Percentiles rank a stretch among this genome's conserved stretches.
phyloP scores from a whole-genome alignment of 2,888 invertebrate species.

The Entomobrya multifasciata region DNA sequence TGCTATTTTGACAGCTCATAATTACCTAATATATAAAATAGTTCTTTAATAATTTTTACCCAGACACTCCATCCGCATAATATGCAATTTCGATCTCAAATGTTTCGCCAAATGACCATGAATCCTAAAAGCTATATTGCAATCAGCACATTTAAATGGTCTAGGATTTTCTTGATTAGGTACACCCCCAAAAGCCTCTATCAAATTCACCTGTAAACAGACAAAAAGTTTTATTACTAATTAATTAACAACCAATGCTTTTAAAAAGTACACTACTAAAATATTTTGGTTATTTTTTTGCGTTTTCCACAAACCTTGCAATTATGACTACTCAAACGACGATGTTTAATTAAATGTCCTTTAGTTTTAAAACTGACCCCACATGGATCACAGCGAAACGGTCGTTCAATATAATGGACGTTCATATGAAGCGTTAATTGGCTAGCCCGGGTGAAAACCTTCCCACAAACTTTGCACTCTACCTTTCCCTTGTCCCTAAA shows the following conservation, averaged over 20 bases:
- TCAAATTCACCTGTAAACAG: slow-evolving; percentile 50
- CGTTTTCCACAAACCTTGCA: slow-evolving; percentile 88
- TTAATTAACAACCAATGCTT: too few species aligned
- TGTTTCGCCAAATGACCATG: slow-evolving; percentile 99
- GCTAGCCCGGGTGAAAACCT: slow-evolving; percentile 90
- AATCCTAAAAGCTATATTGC: slow-evolving; percentile 97
- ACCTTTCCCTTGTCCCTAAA: too few species aligned
- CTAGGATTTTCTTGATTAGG: slow-evolving; percentile 93
- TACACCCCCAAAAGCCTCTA: slow-evolving; percentile 79
- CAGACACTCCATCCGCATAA: slow-evolving; percentile 94
- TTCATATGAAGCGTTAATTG: slow-evolving; percentile 92
- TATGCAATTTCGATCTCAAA: slow-evolving; percentile 96
- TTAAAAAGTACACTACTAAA: too few species aligned
- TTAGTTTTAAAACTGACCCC: slow-evolving; percentile 92
- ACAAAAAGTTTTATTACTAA: too few species aligned
- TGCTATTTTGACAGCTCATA: too few species aligned
- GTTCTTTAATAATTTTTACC: too few species aligned
- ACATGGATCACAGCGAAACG: slow-evolving; percentile 95
- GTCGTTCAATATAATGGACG: slow-evolving; percentile 96
- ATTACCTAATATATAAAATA: too few species aligned
- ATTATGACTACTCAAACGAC: slow-evolving; percentile 94
- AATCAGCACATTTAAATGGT: slow-evolving; percentile 97
- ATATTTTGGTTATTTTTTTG: too few species aligned
- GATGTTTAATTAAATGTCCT: slow-evolving; percentile 96
- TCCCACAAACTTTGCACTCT: too few species aligned